Conservation (phyloP, 2,797 vertebrate genomes). For the Dromococcyx pavoninus region DNA sequence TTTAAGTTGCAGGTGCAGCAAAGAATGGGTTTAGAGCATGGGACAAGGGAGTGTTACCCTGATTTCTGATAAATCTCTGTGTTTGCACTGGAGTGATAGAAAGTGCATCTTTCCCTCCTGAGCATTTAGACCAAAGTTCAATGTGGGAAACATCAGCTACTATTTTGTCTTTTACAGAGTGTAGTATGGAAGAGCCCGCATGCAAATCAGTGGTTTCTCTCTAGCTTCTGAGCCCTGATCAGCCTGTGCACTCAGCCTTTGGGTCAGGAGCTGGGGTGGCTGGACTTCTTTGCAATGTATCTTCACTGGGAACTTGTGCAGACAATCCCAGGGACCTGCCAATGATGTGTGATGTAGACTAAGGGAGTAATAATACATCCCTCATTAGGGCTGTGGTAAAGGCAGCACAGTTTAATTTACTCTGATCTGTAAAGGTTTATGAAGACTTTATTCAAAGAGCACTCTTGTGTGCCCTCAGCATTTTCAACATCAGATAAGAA, state of each 20-base stretch:
- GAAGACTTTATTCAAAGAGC: conserved; percentile 34
- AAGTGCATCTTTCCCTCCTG: neutral
- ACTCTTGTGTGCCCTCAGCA: conserved; percentile 18
- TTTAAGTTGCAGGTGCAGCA: neutral
- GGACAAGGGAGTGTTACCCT: neutral
- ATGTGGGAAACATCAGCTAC: neutral
- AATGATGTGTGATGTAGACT: rapidly evolving
- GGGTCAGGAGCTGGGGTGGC: neutral
- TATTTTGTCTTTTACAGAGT: neutral
- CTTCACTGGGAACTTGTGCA: neutral
- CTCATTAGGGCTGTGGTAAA: neutral
- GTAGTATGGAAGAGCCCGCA: neutral
- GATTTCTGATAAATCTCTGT: neutral
- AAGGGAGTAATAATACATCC: neutral
- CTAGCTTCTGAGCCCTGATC: neutral
- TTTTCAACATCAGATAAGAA: conserved; percentile 46
- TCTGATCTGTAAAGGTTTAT: conserved; percentile 14
- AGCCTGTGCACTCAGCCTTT: neutral
- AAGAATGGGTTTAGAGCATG: neutral
- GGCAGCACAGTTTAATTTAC: neutral
- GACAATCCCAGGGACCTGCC: neutral
- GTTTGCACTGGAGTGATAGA: neutral
- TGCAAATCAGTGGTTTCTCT: neutral
- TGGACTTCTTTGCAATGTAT: neutral
- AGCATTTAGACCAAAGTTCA: neutral